A percentile compares a stretch with the other conserved stretches of the same genome.
These are phyloP conservation scores for Morpho deidamia DNA, from an alignment of 2,888 invertebrate species.

Conservation along the genomic window DNA sequence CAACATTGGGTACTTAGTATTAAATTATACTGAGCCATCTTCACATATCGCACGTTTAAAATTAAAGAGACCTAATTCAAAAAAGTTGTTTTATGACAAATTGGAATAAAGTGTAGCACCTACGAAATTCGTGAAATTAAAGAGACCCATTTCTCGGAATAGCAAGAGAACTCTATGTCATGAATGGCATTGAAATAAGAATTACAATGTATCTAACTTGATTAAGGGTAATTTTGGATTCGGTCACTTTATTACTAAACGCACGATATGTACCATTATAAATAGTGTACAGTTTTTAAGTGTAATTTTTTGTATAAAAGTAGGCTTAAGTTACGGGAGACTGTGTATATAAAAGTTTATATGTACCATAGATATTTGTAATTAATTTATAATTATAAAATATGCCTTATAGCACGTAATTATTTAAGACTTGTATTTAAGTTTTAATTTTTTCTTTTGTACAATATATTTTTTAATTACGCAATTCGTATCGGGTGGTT, in stretches of 20 bases:
- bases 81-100: too few species aligned
- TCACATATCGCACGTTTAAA: too few species aligned
- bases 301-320: slow-evolving; percentile 45
- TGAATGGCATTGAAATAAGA: neutral
- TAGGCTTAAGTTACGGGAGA: slow-evolving; percentile 71
- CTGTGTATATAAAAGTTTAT: slow-evolving; percentile 61
- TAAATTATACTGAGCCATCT: too few species aligned
- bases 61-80: too few species aligned
- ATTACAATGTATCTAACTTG: too few species aligned
- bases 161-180: too few species aligned
- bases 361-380: slow-evolving; percentile 61
- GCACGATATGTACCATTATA: neutral
- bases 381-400: slow-evolving; percentile 66
- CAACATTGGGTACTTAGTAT: too few species aligned
- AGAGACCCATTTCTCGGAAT: too few species aligned
- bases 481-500: slow-evolving; percentile 35
- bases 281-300: slow-evolving; percentile 11
- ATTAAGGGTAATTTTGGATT: too few species aligned
- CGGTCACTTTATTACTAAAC: too few species aligned
- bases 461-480: slow-evolving; percentile 35
- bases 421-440: slow-evolving; percentile 43
- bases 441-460: slow-evolving; percentile 45
- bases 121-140: neutral
- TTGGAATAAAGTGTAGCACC: too few species aligned
- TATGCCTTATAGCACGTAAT: slow-evolving; percentile 63